Percentiles rank a stretch among this genome's conserved stretches.
These are phyloP conservation scores for Uromys caudimaculatus DNA, from an alignment of 2,797 vertebrate genomes.

Conservation along the genomic window DNA sequence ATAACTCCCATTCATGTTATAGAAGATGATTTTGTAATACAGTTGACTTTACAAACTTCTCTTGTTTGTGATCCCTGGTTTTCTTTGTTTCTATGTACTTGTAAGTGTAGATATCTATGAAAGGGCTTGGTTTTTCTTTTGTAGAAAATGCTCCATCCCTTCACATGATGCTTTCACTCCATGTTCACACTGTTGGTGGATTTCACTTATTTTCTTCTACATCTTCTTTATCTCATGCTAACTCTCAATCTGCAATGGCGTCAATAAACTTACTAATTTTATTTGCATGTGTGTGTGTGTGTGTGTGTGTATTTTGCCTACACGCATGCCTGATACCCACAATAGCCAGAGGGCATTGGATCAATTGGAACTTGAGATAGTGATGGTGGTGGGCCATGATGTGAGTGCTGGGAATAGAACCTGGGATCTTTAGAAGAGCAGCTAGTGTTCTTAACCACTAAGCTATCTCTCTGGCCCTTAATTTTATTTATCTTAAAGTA, in stretches of 20 bases:
- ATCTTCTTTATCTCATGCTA: neutral
- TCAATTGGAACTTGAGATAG: neutral
- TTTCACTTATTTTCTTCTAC: neutral
- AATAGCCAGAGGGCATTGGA: neutral
- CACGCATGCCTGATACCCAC: neutral
- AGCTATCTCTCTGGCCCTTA: neutral
- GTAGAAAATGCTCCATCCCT: neutral
- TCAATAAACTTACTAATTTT: neutral
- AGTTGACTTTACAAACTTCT: neutral
- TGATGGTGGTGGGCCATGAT: neutral
- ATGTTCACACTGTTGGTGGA: neutral
- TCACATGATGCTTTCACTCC: neutral
- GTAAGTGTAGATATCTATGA: neutral
- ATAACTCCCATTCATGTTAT: neutral
- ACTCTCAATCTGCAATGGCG: neutral
- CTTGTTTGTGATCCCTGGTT: neutral
- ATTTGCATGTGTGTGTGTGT: neutral
- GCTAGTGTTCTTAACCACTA: neutral
- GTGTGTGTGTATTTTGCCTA: neutral
- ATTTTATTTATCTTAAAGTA: neutral
- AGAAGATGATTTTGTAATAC: neutral
- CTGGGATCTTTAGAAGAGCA: neutral
- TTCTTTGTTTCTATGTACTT: neutral
- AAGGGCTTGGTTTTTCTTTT: neutral
- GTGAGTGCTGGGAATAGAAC: neutral